Conservation (phyloP, 2,113 vertebrate genomes). For the Passerina amoena region DNA sequence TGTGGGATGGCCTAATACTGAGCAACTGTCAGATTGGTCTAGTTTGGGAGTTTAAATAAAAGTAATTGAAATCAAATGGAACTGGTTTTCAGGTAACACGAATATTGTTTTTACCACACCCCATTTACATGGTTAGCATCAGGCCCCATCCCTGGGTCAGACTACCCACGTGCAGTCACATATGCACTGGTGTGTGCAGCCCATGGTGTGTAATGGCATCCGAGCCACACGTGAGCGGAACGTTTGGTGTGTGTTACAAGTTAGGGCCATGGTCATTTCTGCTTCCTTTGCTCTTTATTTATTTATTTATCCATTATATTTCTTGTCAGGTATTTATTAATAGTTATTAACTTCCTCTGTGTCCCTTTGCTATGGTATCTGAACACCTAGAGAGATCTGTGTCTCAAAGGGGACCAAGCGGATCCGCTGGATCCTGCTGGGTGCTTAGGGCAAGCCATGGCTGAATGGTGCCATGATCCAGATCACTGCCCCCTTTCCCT, state of each 20-base stretch:
- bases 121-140: background rate
- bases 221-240: background rate
- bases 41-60: background rate
- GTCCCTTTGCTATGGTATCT: background rate
- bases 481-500: rapidly evolving
- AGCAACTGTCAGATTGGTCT: background rate
- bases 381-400: background rate
- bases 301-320: background rate
- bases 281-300: background rate
- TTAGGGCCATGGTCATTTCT: background rate
- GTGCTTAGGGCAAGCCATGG: background rate
- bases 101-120: background rate
- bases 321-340: background rate
- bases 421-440: background rate
- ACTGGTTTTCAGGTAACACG: background rate
- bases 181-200: background rate
- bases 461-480: background rate
- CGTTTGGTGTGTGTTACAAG: background rate
- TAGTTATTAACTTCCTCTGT: background rate
- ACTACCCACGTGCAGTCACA: background rate
- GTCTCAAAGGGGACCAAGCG: background rate
- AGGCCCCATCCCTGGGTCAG: background rate
- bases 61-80: background rate
- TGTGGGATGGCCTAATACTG: rapidly evolving
- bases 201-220: background rate